Percentiles rank a stretch among this genome's conserved stretches.
Evolutionary conservation across 2,888 invertebrate genomes (phyloP).

Genomic region (Ceraclea dissimilis): DNA sequence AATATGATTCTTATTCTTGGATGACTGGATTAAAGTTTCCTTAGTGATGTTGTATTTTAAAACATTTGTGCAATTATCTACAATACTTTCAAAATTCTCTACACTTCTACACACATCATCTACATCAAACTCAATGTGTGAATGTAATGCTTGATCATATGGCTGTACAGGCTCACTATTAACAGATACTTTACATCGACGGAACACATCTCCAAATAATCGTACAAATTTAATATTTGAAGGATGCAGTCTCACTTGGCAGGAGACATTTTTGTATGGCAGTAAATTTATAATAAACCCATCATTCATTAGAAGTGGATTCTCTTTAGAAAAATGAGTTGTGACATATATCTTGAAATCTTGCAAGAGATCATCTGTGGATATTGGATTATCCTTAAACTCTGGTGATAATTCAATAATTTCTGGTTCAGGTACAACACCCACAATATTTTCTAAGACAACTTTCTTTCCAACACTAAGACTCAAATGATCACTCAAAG

Average conservation of each 20-base stretch:
- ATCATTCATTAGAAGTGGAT: conserved; percentile 50
- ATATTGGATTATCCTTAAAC: conserved; percentile 1
- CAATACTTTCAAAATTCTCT: conserved; percentile 32
- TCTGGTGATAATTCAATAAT: conserved; percentile 45
- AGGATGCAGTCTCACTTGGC: conserved; percentile 43
- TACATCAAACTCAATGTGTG: conserved; percentile 12
- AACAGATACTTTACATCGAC: conserved; percentile 39
- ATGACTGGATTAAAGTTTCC: not conserved
- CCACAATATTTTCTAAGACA: conserved; percentile 40
- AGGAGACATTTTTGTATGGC: conserved; percentile 35
- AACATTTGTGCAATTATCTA: conserved; percentile 32
- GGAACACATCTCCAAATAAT: conserved; percentile 45
- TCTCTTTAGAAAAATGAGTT: conserved; percentile 41
- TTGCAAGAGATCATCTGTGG: conserved; percentile 32
- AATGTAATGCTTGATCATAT: conserved; percentile 4
- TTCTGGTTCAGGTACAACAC: conserved; percentile 36
- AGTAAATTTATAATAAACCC: conserved; percentile 42
- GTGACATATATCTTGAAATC: conserved; percentile 46
- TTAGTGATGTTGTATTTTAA: conserved; percentile 31
- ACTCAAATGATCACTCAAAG: conserved; percentile 47
- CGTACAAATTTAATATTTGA: conserved; percentile 43
- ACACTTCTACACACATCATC: conserved; percentile 20
- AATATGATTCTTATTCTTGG: conserved; percentile 13
- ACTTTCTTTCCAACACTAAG: conserved; percentile 51
- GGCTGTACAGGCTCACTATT: conserved; percentile 18